A percentile compares a stretch with the other conserved stretches of the same genome.
Evolutionary conservation across 2,888 invertebrate species (phyloP).

Genomic region (Aleiodes testaceus): DNA sequence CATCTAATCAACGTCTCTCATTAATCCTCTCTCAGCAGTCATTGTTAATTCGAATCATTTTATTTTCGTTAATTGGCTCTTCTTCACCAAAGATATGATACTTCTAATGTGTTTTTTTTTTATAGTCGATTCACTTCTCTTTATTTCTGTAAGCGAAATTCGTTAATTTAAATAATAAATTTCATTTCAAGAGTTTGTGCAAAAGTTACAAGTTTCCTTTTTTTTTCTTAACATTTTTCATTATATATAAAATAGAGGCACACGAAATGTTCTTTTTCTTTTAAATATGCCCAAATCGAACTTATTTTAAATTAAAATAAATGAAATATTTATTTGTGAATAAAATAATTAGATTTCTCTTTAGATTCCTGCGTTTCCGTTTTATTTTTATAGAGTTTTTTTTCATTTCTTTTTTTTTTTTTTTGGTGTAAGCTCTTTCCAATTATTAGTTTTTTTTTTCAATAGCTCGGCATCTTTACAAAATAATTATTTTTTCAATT

Average conservation of each 20-base stretch:
- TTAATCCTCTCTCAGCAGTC: constrained; percentile 11
- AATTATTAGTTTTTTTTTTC: constrained; percentile 5
- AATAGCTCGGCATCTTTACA: constrained; percentile 3
- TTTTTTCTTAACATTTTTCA: too few species aligned
- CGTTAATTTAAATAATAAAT: constrained; percentile 1
- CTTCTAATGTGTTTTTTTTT: constrained; percentile 7
- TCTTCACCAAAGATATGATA: constrained; percentile 32
- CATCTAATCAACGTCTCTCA: constrained; percentile 45
- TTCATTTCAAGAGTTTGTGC: not conserved
- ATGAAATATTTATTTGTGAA: too few species aligned
- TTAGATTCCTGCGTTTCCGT: too few species aligned
- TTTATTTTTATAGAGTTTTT: not conserved
- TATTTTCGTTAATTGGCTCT: constrained; percentile 34
- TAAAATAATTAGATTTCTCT: too few species aligned
- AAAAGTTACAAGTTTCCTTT: too few species aligned
- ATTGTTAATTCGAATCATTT: constrained; percentile 34
- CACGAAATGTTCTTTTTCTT: not conserved
- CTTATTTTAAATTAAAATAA: too few species aligned
- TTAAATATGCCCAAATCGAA: too few species aligned
- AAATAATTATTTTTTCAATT: constrained; percentile 15
- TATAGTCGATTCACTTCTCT: constrained; percentile 30
- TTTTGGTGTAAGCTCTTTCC: constrained; percentile 28
- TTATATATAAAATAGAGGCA: constrained; percentile 9
- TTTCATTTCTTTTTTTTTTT: not conserved
- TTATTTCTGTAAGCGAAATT: constrained; percentile 42